Base-by-base conservation (phyloP, 2,888 invertebrate genomes). In the Ferdinandea cuprea region DNA sequence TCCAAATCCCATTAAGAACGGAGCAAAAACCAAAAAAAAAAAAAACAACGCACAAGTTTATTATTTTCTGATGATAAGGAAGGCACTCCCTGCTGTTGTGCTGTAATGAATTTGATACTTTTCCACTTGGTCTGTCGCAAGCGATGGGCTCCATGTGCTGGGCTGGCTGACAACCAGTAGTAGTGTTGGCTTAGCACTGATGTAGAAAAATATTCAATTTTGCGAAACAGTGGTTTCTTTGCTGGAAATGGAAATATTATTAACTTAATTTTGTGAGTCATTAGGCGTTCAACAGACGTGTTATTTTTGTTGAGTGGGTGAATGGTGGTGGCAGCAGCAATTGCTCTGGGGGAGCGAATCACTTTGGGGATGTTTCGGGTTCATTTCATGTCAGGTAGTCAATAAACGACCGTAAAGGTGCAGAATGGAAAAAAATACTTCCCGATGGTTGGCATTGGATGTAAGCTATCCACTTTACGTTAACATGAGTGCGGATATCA, bases 1-100 rank as follows among this genome's bases (percentile, higher is more conserved):
- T 71, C 59, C 50, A 50, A 71, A 71, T 59, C 59, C 59, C 71
- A 52, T 71, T 71, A 61, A 25, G 59, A 71, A 59, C 15, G 15
- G 15, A 19, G 19, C 1, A 9, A 3, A 19, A 4, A 15, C 44
- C 4, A 19, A 17, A 44, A 44, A 44, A 8, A 19, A 17, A 44
- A 44, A 44, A 19, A 3, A 44, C 0, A 17, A 58, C 25, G 25
- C n/a, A n/a, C n/a, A n/a, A n/a, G n/a, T 8, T 11, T 13, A 11
- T 48, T 46, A 21, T 35, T 25, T 37, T 35, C 6, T 11, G 25
- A 44, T 15, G 11, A 21, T 35, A 25, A 9, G 11, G n/a, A 25
- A 17, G 17, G 17, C 15, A 9, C 9, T 8, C 8, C 5, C 25
- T 40, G 13, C 0, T 15, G 46, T 8, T 15, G 6, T 37, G 46